These are phyloP conservation scores for Cheilosia pagana DNA, from an alignment of 2,888 invertebrate genomes.

Conservation along the genomic window DNA sequence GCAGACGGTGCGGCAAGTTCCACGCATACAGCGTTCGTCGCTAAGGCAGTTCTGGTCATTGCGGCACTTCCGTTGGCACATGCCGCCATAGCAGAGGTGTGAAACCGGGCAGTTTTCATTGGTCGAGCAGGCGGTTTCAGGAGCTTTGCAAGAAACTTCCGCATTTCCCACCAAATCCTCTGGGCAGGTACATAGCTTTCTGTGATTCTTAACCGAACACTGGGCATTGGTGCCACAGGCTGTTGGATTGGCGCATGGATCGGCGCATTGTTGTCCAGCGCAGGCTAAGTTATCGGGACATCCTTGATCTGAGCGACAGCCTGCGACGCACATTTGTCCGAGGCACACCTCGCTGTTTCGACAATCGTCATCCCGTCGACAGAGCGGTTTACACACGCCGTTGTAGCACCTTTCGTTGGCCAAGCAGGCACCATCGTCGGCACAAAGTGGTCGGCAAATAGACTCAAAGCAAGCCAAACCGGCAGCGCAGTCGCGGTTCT, in stretches of 20 bases:
- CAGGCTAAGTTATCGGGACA: constrained; percentile 91
- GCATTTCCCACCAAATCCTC: constrained; percentile 90
- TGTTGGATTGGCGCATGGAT: constrained; percentile 90
- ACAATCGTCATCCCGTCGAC: constrained; percentile 93
- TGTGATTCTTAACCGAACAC: constrained; percentile 89
- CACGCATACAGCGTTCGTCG: constrained; percentile 93
- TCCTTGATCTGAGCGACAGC: constrained; percentile 92
- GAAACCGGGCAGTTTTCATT: constrained; percentile 89
- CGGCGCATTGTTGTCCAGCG: constrained; percentile 90
- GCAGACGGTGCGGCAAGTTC: constrained; percentile 92
- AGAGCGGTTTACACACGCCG: constrained; percentile 93
- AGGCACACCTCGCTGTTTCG: constrained; percentile 94
- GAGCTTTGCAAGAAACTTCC: constrained; percentile 88
- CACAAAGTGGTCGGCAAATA: constrained; percentile 91
- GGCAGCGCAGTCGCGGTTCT: constrained; percentile 89
- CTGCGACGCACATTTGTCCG: constrained; percentile 90
- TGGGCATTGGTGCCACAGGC: constrained; percentile 93
- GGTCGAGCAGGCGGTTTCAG: constrained; percentile 86
- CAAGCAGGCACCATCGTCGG: constrained; percentile 89
- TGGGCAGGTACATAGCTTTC: constrained; percentile 90
- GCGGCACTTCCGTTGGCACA: constrained; percentile 91
- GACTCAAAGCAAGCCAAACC: constrained; percentile 90
- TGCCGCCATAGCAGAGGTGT: constrained; percentile 90
- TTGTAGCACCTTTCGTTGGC: constrained; percentile 88
- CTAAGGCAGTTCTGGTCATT: constrained; percentile 92